Percentiles rank a stretch among this genome's conserved stretches.
phyloP scores from a whole-genome alignment of 2,888 invertebrate genomes.

The Rotaria sp. region DNA sequence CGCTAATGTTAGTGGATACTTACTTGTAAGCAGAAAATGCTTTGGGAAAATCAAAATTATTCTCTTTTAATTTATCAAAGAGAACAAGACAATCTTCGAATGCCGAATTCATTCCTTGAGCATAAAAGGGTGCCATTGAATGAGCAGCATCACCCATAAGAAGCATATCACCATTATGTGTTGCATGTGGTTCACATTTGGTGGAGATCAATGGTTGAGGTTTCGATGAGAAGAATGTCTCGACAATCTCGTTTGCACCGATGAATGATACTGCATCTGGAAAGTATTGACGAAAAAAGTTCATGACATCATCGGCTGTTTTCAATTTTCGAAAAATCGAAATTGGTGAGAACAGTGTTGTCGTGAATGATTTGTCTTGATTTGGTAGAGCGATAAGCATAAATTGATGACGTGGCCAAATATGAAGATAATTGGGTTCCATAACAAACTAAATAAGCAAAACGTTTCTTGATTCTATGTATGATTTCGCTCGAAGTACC shows the following conservation, averaged over 20 bases:
- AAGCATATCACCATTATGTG: constrained; percentile 65
- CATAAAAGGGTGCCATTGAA: constrained; percentile 96
- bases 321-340: constrained; percentile 65
- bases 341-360: constrained; percentile 91
- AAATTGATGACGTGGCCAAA: constrained; percentile 89
- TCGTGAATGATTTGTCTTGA: constrained; percentile 79
- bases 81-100: not conserved
- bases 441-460: constrained; percentile 66
- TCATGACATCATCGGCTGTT: constrained; percentile 62
- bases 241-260: constrained; percentile 63
- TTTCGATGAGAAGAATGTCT: constrained; percentile 68
- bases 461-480: constrained; percentile 33
- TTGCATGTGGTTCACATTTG: constrained; percentile 82
- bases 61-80: not conserved
- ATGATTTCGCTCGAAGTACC: constrained; percentile 52
- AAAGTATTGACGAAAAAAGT: constrained; percentile 75
- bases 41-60: not conserved
- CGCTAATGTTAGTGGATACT: not conserved
- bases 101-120: constrained; percentile 85
- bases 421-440: constrained; percentile 79
- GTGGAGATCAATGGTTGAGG: constrained; percentile 77
- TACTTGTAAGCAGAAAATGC: not conserved
- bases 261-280: constrained; percentile 76
- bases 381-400: constrained; percentile 98
- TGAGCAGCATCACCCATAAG: constrained; percentile 94